Evolutionary conservation across 1,140 invertebrate genomes (phyloP), one percentile per base, ranked within the genome.

Genomic region (Drosophila pruinosa): DNA sequence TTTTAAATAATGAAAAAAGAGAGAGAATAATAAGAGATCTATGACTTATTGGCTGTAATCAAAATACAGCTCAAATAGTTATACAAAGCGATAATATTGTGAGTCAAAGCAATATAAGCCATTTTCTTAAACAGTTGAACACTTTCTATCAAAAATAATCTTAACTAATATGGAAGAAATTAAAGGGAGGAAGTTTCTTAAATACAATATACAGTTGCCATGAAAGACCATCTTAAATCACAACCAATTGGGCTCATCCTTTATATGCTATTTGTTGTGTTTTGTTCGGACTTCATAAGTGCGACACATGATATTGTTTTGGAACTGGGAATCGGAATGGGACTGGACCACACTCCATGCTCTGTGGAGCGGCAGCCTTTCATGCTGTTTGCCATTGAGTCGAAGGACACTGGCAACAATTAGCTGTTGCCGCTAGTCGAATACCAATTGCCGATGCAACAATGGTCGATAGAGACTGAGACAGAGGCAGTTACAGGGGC

Each of bases 351-450:
- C 81, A 77, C 64, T 47, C 43, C 61, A 67, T 34, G 77, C 50
- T 8, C 21, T 15, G 24, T 41, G 58, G 34, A 47, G 56, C 61
- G 72, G 80, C 80, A 39, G 54, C 59, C 70, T 72, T 68, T 61
- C 47, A 43, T 41, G 47, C 61, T 78, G 72, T 64, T 58, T 75
- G 81, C 78, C 78, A 88, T 88, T 88, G 88, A 78, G 56, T 36
- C 75, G 56, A 88, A 88, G 82, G 82, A 88, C 83, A 88, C 61
- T 82, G 67, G n/a, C 36, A 36, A 88, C 82, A 88, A 88, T 88
- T 88, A 88, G 69, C 21, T 21, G 22, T 41, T 8, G 4, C 36
- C 12, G 21, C 4, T 54, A 6, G 2, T 31, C 26, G 15, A 54
- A 36, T 39, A 1, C 31, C 34, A 31, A 43, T 64, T 54, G 28